phyloP scores from a whole-genome alignment of 2,888 invertebrate species.

The Xestia sexstrigata region DNA sequence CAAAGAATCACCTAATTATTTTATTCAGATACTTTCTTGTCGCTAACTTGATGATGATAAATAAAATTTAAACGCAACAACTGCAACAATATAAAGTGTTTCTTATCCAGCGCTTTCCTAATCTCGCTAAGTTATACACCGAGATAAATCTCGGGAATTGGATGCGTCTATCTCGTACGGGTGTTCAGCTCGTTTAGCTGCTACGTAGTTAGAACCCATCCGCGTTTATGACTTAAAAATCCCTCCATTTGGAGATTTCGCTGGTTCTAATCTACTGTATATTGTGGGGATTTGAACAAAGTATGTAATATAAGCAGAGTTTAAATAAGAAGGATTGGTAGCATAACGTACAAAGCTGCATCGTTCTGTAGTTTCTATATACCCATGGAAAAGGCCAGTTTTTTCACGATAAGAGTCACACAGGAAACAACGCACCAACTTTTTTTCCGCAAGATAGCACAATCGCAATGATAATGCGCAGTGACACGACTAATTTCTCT shows the following conservation, averaged over 20 bases:
- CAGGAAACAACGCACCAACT: too few relatives aligned
- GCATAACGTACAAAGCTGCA: neutral
- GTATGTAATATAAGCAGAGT: neutral
- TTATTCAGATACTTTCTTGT: too few relatives aligned
- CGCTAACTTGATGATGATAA: neutral
- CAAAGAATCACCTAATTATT: too few relatives aligned
- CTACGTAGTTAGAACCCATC: conserved; percentile 49
- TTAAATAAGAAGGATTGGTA: neutral
- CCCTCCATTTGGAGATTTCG: conserved; percentile 62
- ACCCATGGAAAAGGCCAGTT: neutral
- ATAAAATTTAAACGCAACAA: neutral
- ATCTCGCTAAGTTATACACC: conserved; percentile 44
- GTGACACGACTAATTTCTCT: neutral
- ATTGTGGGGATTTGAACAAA: conserved; percentile 17
- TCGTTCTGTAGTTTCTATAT: too few relatives aligned
- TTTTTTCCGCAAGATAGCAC: neutral
- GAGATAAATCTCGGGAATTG: conserved; percentile 70
- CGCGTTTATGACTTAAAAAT: conserved; percentile 63
- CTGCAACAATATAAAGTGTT: neutral
- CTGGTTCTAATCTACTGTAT: conserved; percentile 47
- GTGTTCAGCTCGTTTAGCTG: conserved; percentile 58
- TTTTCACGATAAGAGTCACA: too few relatives aligned
- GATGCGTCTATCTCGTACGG: conserved; percentile 67
- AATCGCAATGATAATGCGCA: neutral
- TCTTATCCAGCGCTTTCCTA: conserved; percentile 52